These are phyloP conservation scores for Aethina tumida DNA, from an alignment of 1,140 invertebrate genomes.

Conservation along the genomic window DNA sequence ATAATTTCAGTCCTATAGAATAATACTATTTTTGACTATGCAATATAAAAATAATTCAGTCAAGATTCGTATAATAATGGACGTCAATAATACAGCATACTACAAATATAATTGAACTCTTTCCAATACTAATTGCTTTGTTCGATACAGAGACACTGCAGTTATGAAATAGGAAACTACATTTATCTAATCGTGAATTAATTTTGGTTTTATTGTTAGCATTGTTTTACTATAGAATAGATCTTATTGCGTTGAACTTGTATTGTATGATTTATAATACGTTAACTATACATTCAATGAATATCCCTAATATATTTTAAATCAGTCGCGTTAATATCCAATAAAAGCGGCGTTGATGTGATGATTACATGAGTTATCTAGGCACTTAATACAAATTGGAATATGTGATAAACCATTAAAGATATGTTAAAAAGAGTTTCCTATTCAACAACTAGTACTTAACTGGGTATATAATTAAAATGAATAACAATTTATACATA, in stretches of 20 bases:
- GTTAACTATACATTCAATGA: not conserved
- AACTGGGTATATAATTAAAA: not conserved
- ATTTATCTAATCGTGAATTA: conserved; percentile 6
- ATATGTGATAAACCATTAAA: no score
- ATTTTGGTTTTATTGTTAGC: no score
- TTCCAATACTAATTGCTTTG: conserved; percentile 1
- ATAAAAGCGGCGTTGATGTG: no score
- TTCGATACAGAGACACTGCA: conserved; percentile 1
- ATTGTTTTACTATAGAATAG: no score
- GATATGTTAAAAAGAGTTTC: not conserved
- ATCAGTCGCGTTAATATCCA: no score
- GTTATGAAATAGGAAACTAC: conserved; percentile 1
- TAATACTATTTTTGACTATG: conserved; percentile 17
- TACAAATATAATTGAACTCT: conserved; percentile 18
- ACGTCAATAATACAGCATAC: conserved; percentile 19
- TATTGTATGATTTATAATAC: no score
- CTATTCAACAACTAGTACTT: not conserved
- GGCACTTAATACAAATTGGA: no score
- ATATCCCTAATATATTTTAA: no score
- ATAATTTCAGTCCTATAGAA: conserved; percentile 17
- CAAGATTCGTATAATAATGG: conserved; percentile 19
- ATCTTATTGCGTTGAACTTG: no score
- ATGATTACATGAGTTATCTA: no score
- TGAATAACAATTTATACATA: not conserved
- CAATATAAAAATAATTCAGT: conserved; percentile 23